Evolutionary conservation across 2,888 invertebrate species (phyloP), one percentile per base, ranked within the genome.

Genomic region (Tetanocera ferruginea): DNA sequence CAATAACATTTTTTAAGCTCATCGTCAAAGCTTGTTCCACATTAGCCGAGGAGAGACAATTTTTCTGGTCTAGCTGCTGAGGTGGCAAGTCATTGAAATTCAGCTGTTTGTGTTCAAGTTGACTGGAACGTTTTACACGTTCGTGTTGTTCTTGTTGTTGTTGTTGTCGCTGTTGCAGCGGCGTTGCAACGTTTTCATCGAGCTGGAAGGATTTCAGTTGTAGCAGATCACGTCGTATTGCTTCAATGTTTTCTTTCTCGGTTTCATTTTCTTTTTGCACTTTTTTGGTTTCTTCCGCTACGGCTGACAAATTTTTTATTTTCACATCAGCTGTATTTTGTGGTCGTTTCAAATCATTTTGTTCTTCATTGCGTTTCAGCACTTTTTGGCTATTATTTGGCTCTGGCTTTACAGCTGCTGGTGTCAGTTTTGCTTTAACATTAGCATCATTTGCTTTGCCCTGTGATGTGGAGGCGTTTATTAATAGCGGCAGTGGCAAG

Each of bases 141-240:
- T 75, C 75, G 23, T 19, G 52, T n/a, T 52, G 69, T 51, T n/a
- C 43, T 49, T 57, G 23, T 31, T n/a, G 67, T 14, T n/a, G n/a
- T 19, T 55, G 28, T 8, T 23, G 71, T 9, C 70, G 69, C 14
- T 52, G 37, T 67, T 28, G 70, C 6, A 25, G 17, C 17, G n/a
- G 55, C 8, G 55, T 19, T 57, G 55, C 11, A 6, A 51, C 14
- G 37, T 37, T 57, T 28, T 80, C 77, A 11, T 81, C 79, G 5
- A 62, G 5, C 14, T 79, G 74, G 55, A 80, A 78, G 8, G 79
- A 71, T 9, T 83, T 84, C 0, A 86, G 55, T 51, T 88, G 86
- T n/a, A 89, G 79, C 76, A 90, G 81, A 37, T 89, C 89, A 0
- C 89, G 80, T 6, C 88, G 83, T 23, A 88, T 87, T 14, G 87